Evolutionary conservation across 2,113 vertebrate species (phyloP).

Genomic region (Corydoras sp.): DNA sequence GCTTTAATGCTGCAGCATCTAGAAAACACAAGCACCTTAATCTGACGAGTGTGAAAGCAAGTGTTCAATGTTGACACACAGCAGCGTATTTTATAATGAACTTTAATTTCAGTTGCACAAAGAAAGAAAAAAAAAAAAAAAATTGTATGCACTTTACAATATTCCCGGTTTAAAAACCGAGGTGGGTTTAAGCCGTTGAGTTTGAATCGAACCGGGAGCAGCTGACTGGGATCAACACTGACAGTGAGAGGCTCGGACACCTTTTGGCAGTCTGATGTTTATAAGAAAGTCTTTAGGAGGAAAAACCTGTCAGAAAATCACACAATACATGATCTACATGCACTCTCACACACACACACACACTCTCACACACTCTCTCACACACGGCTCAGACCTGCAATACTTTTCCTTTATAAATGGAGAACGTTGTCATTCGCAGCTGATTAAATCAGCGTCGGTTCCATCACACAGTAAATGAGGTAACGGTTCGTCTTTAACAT

Average conservation of each 20-base stretch:
- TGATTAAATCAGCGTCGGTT: conserved; percentile 34
- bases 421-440: conserved; percentile 32
- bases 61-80: conserved; percentile 13
- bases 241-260: conserved; percentile 35
- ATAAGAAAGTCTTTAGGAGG: conserved; percentile 34
- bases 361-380: conserved; percentile 9
- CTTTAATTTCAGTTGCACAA: conserved; percentile 47
- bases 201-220: conserved; percentile 27
- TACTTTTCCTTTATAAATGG: conserved; percentile 33
- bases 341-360: neutral
- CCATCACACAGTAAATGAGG: conserved; percentile 35
- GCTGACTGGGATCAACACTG: conserved; percentile 32
- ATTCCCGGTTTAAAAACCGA: conserved; percentile 27
- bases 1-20: no score
- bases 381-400: conserved; percentile 25
- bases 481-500: conserved; percentile 41
- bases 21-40: neutral
- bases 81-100: conserved; percentile 33
- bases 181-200: conserved; percentile 17
- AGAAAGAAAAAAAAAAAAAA: conserved; percentile 34
- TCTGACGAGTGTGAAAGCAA: neutral
- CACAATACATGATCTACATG: conserved; percentile 37
- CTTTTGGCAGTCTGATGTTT: conserved; percentile 42
- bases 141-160: conserved; percentile 38
- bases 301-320: conserved; percentile 30